phyloP scores from a whole-genome alignment of 2,888 invertebrate species.

The Tortricodes alternella region DNA sequence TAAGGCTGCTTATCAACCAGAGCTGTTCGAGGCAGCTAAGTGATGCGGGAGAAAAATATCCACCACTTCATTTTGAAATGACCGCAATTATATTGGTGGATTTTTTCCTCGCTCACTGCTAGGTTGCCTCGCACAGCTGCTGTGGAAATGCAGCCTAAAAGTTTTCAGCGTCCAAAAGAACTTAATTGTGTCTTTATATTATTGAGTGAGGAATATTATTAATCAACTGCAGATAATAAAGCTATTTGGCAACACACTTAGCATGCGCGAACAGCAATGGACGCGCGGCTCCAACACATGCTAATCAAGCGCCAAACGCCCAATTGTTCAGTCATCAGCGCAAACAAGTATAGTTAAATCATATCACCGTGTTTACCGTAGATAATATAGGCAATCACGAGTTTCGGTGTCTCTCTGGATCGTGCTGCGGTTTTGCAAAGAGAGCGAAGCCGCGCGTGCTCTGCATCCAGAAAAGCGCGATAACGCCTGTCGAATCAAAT shows the following conservation, averaged over 20 bases:
- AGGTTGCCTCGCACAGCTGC: too few species aligned
- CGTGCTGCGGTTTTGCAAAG: slow-evolving; percentile 57
- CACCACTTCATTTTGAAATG: too few species aligned
- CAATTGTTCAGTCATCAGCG: slow-evolving; percentile 23
- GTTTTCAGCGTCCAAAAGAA: too few species aligned
- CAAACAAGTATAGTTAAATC: slow-evolving; percentile 40
- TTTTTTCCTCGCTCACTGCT: too few species aligned
- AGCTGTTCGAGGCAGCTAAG: too few species aligned
- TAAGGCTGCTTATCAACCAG: too few species aligned
- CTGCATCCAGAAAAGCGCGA: slow-evolving; percentile 56
- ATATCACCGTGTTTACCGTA: slow-evolving; percentile 49
- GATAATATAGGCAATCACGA: slow-evolving; percentile 71
- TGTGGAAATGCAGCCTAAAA: too few species aligned
- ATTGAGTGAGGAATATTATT: too few species aligned
- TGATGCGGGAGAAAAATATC: too few species aligned
- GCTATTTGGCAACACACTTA: background rate
- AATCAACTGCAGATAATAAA: background rate
- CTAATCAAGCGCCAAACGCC: slow-evolving; percentile 4
- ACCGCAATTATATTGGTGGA: too few species aligned
- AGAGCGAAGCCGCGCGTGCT: slow-evolving; percentile 58
- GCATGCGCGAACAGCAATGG: background rate
- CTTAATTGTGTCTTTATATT: too few species aligned
- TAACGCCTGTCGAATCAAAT: slow-evolving; percentile 72
- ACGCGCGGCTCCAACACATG: background rate
- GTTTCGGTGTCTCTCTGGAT: slow-evolving; percentile 58